Percentiles rank a stretch among this genome's conserved stretches.
phyloP scores from a whole-genome alignment of 2,797 vertebrate species.

The Squalus acanthias region DNA sequence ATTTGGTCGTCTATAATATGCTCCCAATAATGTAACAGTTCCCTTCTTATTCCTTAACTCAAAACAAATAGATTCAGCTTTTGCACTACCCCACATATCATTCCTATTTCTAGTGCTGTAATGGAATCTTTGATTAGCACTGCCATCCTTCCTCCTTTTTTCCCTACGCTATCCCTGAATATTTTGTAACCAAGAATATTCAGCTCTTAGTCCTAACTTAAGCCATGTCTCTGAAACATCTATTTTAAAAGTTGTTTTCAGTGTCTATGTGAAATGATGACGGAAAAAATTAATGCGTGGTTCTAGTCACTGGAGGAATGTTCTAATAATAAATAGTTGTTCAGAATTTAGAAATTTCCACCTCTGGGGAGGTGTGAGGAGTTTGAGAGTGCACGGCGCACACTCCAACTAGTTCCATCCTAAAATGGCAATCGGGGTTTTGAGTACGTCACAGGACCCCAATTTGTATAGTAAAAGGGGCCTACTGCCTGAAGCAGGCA shows the following conservation, averaged over 20 bases:
- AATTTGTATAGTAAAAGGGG: background rate
- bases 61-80: background rate
- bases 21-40: background rate
- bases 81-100: background rate
- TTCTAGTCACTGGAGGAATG: background rate
- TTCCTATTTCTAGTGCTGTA: background rate
- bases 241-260: background rate
- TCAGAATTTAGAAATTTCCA: background rate
- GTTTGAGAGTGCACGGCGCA: background rate
- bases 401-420: background rate
- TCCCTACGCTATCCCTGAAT: background rate
- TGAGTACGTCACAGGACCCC: background rate
- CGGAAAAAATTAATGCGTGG: background rate
- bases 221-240: background rate
- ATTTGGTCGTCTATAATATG: background rate
- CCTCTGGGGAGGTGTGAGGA: background rate
- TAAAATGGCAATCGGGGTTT: background rate
- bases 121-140: background rate
- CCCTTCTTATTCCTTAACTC: background rate
- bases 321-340: background rate
- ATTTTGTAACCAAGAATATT: background rate
- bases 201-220: background rate
- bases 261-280: background rate
- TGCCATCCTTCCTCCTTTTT: background rate
- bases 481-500: background rate